Percentiles rank a stretch among this genome's conserved stretches.
Conservation (phyloP, 2,797 vertebrate genomes). For the Mareca penelope region DNA sequence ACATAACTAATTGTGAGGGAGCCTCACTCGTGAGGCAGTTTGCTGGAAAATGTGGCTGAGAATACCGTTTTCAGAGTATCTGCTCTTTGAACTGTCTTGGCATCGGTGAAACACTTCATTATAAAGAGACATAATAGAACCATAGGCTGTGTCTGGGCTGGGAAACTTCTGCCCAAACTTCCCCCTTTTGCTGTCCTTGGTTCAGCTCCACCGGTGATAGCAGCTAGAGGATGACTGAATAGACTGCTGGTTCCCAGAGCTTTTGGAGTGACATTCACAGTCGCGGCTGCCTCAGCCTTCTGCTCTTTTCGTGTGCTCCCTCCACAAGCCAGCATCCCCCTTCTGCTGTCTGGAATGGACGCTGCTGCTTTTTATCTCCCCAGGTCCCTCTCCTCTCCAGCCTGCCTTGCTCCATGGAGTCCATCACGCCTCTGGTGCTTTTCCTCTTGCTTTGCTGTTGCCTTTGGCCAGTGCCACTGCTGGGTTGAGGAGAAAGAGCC, state of each 20-base stretch:
- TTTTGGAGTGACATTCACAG: not conserved
- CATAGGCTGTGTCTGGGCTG: not conserved
- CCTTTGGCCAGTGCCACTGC: not conserved
- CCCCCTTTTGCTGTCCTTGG: not conserved
- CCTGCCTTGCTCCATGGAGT: not conserved
- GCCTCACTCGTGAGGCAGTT: not conserved
- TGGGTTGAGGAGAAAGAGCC: not conserved
- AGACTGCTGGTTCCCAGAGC: not conserved
- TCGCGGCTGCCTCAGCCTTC: not conserved
- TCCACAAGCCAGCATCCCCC: not conserved
- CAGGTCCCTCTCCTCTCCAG: not conserved
- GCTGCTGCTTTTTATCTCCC: not conserved
- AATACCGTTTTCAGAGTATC: not conserved
- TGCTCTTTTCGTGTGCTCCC: not conserved
- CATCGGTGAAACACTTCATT: not conserved
- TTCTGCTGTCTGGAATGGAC: not conserved
- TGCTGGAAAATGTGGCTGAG: not conserved
- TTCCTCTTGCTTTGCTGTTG: not conserved
- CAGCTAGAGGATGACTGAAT: not conserved
- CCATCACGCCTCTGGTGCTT: not conserved
- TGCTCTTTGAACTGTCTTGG: slow-evolving; percentile 43
- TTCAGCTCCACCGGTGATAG: not conserved
- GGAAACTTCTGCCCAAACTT: not conserved
- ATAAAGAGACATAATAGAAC: not conserved
- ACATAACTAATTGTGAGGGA: slow-evolving; percentile 26